Percentiles rank a stretch among this genome's conserved stretches.
phyloP scores from a whole-genome alignment of 2,797 vertebrate genomes.

The Fratercula arctica region DNA sequence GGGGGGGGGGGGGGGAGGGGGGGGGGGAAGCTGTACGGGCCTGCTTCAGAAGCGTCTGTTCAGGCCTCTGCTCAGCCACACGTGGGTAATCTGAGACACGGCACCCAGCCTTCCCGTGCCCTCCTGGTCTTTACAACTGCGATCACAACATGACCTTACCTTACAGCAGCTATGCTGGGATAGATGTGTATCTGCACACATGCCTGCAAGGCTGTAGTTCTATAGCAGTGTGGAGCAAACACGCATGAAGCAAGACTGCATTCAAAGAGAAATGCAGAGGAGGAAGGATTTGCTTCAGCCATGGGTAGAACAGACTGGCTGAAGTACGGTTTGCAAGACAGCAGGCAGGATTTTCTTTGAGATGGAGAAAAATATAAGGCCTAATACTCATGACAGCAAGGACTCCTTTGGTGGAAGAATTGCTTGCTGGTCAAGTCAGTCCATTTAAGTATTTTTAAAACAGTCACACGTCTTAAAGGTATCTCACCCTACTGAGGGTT shows the following conservation, averaged over 20 bases:
- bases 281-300: neutral
- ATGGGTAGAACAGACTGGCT: neutral
- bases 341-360: neutral
- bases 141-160: neutral
- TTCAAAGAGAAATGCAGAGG: fast-evolving
- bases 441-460: neutral
- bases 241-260: neutral
- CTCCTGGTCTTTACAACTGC: neutral
- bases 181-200: fast-evolving
- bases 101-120: neutral
- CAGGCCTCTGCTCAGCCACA: neutral
- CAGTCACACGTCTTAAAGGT: neutral
- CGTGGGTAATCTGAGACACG: neutral
- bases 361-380: neutral
- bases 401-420: neutral
- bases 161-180: neutral
- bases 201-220: neutral
- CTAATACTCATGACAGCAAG: neutral
- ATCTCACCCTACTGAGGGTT: neutral
- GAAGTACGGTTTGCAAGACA: neutral
- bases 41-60: neutral
- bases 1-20: too few relatives aligned
- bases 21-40: neutral
- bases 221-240: fast-evolving
- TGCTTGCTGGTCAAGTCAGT: neutral